Evolutionary conservation across 2,888 invertebrate genomes (phyloP), one percentile per base, ranked within the genome.

Genomic region (Eurytoma californica): DNA sequence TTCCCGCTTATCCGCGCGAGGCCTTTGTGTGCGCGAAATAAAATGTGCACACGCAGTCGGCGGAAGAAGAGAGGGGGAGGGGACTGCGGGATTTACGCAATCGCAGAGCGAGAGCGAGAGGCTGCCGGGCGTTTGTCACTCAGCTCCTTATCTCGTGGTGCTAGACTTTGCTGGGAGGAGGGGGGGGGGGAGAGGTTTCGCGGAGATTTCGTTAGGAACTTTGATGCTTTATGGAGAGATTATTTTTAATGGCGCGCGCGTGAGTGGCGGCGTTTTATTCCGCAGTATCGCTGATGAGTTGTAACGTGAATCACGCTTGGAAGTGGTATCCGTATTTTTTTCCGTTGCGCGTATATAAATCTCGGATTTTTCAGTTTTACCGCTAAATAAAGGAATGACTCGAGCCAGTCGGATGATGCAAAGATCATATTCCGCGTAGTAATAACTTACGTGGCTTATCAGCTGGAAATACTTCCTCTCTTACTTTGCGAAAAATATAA

Each of bases 171-270:
- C n/a, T 16, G 53, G 39, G 30, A 58, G 47, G 9, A 9, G 39
- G 39, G 39, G 9, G 39, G 39, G 0, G 39, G 39, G 7, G 39
- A 7, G 4, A 9, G 39, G 39, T 39, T 39, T 39, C 9, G 39
- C 39, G 7, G 39, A 39, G 39, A 39, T 39, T 39, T 39, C 39
- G 39, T 39, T 39, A 57, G 57, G 12, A 0, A 7, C 57, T 18
- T 18, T 20, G 20, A 67, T 53, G 53, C 47, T 67, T 67, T 67
- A 67, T 53, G 67, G 67, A n/a, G 53, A 67, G 67, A 67, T 67
- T 51, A 67, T 67, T 67, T 67, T 67, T 67, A 53, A 67, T 67
- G 67, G 67, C 53, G n/a, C 47, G 24, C 51, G 66, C 49, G 67
- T 53, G 67, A 28, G 67, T 20, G 5, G 12, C 16, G 47, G 51